A percentile compares a stretch with the other conserved stretches of the same genome.
These are phyloP conservation scores for Sycophila sp. DNA, from an alignment of 1,140 invertebrate species.

Conservation along the genomic window DNA sequence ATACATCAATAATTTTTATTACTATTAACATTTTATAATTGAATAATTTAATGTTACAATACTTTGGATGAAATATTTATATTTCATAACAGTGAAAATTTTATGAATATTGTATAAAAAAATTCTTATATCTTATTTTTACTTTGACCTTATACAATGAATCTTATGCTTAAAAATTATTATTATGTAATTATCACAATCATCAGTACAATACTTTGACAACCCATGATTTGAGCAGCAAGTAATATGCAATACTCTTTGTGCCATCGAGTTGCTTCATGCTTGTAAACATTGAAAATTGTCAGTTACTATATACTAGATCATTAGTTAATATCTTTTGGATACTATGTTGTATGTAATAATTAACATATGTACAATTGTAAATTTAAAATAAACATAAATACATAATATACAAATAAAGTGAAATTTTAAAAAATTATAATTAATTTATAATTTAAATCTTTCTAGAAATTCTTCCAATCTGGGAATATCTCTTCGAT, in stretches of 20 bases:
- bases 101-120: conserved; percentile 4
- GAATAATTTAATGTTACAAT: background rate
- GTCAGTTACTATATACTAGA: background rate
- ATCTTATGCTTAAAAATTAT: conserved; percentile 6
- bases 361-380: conserved; percentile 16
- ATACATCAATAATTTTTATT: conserved; percentile 27
- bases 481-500: conserved; percentile 32
- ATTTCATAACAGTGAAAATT: background rate
- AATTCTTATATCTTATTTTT: background rate
- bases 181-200: conserved; percentile 33
- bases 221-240: background rate
- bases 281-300: background rate
- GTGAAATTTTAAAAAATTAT: background rate
- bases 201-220: conserved; percentile 4
- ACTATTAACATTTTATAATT: background rate
- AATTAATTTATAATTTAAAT: conserved; percentile 21
- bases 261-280: background rate
- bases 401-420: background rate
- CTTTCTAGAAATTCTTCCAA: conserved; percentile 30
- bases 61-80: background rate
- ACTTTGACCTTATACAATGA: too few species aligned
- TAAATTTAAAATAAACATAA: background rate
- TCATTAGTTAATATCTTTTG: background rate
- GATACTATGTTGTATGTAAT: background rate
- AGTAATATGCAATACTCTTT: background rate